phyloP scores from a whole-genome alignment of 2,888 invertebrate species.

The Leucania comma region DNA sequence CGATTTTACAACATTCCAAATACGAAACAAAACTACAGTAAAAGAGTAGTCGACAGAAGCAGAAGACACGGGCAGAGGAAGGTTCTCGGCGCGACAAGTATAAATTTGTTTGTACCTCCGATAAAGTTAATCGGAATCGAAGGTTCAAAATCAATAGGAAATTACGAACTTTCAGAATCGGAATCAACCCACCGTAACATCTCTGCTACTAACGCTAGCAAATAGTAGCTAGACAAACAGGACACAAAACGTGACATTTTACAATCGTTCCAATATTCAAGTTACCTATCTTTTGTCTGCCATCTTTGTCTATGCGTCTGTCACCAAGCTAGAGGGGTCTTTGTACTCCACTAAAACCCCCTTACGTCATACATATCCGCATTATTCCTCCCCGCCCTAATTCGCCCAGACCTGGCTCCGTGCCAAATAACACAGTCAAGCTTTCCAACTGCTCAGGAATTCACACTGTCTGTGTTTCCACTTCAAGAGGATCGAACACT shows the following conservation, averaged over 20 bases:
- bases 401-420: slow-evolving; percentile 67
- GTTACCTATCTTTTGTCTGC: slow-evolving; percentile 46
- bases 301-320: slow-evolving; percentile 52
- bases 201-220: neutral
- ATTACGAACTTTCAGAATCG: no score
- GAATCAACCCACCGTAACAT: neutral
- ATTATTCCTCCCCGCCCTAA: slow-evolving; percentile 71
- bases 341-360: slow-evolving; percentile 41
- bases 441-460: slow-evolving; percentile 45
- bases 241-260: slow-evolving; percentile 41
- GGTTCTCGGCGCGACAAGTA: no score
- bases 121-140: slow-evolving; percentile 9
- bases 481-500: slow-evolving; percentile 29
- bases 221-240: slow-evolving; percentile 25
- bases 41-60: no score
- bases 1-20: no score
- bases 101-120: no score
- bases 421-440: slow-evolving; percentile 65
- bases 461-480: slow-evolving; percentile 31
- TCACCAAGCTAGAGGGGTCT: slow-evolving; percentile 41
- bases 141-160: no score
- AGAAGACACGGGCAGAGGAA: no score
- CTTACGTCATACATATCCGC: slow-evolving; percentile 71
- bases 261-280: slow-evolving; percentile 53
- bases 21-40: no score